Conservation (phyloP, 2,113 vertebrate species). For the Paradisaea rubra region DNA sequence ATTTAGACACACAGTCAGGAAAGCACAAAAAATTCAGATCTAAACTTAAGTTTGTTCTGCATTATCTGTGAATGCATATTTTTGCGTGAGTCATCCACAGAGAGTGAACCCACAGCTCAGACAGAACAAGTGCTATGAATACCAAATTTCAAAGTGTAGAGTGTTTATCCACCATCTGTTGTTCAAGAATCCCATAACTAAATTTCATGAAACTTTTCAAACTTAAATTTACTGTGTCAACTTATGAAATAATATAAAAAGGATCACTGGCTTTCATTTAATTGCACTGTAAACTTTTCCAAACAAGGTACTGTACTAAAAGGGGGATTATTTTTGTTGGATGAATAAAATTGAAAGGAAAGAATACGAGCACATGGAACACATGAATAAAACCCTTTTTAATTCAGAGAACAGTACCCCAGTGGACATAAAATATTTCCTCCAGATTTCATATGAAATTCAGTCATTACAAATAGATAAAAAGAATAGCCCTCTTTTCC, state of each 20-base stretch:
- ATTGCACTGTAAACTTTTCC: not conserved
- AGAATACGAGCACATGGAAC: not conserved
- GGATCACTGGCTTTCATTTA: not conserved
- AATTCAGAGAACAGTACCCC: not conserved
- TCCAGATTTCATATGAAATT: not conserved
- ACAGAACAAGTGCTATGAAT: constrained; percentile 24
- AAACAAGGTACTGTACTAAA: not conserved
- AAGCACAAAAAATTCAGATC: not conserved
- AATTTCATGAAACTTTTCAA: constrained; percentile 1
- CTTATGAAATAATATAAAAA: not conserved
- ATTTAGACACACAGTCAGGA: not conserved
- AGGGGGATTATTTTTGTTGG: not conserved
- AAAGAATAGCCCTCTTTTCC: not conserved
- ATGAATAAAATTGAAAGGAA: not conserved
- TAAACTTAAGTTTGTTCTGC: not conserved
- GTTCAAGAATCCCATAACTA: not conserved
- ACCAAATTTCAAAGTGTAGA: not conserved
- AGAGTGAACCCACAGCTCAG: constrained; percentile 8
- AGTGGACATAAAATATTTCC: not conserved
- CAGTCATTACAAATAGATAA: not conserved
- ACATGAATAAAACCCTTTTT: not conserved
- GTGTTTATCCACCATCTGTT: constrained; percentile 45
- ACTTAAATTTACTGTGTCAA: not conserved
- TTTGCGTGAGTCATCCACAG: constrained; percentile 1
- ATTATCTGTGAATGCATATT: not conserved